Evolutionary conservation across 2,888 invertebrate species (phyloP).

Genomic region (Lasioglossum calceatum): DNA sequence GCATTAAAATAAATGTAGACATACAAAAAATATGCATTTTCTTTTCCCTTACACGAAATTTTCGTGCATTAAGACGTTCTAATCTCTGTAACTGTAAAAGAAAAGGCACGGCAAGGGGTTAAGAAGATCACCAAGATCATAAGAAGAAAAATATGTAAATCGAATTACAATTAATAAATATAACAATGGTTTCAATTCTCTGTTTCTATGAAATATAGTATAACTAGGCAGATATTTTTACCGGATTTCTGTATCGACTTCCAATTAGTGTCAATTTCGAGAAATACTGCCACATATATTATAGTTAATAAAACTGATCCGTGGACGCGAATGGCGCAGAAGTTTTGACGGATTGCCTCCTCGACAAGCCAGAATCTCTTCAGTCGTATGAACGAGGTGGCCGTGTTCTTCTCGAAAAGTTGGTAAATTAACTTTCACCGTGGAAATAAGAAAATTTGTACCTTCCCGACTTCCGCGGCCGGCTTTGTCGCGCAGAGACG

Average conservation of each 20-base stretch:
- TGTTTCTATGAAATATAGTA: background rate
- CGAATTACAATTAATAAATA: too few relatives aligned
- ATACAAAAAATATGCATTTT: too few relatives aligned
- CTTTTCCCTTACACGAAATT: too few relatives aligned
- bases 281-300: background rate
- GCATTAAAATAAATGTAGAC: too few relatives aligned
- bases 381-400: background rate
- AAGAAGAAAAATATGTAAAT: too few relatives aligned
- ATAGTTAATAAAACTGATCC: background rate
- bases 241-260: background rate
- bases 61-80: too few relatives aligned
- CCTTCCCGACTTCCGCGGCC: background rate
- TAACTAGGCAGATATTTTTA: background rate
- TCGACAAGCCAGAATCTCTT: background rate
- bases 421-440: background rate
- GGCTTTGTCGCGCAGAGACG: background rate
- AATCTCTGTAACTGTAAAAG: too few relatives aligned
- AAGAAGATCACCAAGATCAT: too few relatives aligned
- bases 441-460: background rate
- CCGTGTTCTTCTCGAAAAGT: background rate
- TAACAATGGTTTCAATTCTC: background rate
- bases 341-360: constrained; percentile 7
- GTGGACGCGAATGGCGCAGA: background rate
- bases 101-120: too few relatives aligned
- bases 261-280: constrained; percentile 1